Evolutionary conservation across 2,888 invertebrate genomes (phyloP), one percentile per base, ranked within the genome.

Genomic region (Tetropium fuscum): DNA sequence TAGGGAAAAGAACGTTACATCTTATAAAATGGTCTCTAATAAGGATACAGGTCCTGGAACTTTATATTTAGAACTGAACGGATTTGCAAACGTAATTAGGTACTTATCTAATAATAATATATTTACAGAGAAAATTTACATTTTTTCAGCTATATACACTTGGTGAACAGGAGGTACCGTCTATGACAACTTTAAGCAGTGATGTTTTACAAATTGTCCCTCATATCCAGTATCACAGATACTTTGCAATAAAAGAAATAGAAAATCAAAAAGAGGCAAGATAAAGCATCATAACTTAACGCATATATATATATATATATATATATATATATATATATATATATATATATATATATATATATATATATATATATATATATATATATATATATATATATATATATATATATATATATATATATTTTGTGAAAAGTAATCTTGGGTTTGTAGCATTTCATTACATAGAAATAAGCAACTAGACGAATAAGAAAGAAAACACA

Each of bases 91-190:
- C 69, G 87, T 88, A 80, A 78, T 27, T 2, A 3, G 27, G 2
- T 7, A 7, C 8, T 27, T 27, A 27, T 7, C 3, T 27, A n/a
- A 7, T 7, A 7, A 3, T n/a, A 27, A 7, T 6, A 3, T 27
- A 2, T 7, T 2, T 27, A 5, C 8, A 15, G 3, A 2, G 8
- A 40, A 45, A 27, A 27, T 30, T 45, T 20, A 6, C 10, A 3
- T 20, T 57, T 56, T 75, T 76, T 53, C 64, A 89, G 89, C 75
- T 90, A 61, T 89, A 88, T 72, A 85, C 88, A 51, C 71, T 89
- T 57, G 87, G 87, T 8, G 85, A 86, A 71, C 87, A 90, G 68
- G 91, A 91, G 75, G 87, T 91, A 1, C 91, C 91, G 4, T 88
- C 87, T 20, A 81, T 90, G 40, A 89, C 89, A 0, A 88, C 90